Conservation (phyloP, 1,140 invertebrate species). For the Trigoniulus corallinus region DNA sequence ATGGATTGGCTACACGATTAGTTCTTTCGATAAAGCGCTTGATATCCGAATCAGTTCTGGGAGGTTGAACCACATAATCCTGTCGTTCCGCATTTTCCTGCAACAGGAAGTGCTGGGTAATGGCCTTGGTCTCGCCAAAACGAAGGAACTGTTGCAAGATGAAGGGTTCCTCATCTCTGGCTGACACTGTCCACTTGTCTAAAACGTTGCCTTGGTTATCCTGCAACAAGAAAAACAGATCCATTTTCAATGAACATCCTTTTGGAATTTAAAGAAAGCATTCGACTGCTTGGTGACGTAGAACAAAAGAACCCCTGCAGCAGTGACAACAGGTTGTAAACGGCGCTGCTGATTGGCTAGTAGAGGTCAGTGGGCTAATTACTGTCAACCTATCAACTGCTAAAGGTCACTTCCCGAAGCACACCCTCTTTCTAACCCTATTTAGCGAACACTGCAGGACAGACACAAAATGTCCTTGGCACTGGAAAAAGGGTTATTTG, state of each 20-base stretch:
- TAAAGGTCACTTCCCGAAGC: too few relatives aligned
- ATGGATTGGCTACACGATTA: slow-evolving; percentile 1
- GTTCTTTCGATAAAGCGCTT: slow-evolving; percentile 36
- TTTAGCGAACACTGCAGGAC: too few relatives aligned
- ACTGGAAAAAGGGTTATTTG: too few relatives aligned
- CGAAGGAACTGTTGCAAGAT: slow-evolving; percentile 71
- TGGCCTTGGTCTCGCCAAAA: slow-evolving; percentile 63
- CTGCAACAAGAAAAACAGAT: slow-evolving; percentile 22
- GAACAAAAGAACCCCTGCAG: too few relatives aligned
- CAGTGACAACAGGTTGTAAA: too few relatives aligned
- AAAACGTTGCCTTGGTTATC: slow-evolving; percentile 44
- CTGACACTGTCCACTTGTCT: slow-evolving; percentile 65
- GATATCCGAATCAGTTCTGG: slow-evolving; percentile 34
- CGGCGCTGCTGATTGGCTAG: too few relatives aligned
- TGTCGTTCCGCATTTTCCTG: slow-evolving; percentile 32
- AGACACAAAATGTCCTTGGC: too few relatives aligned
- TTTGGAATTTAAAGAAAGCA: too few relatives aligned
- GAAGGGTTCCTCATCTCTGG: slow-evolving; percentile 64
- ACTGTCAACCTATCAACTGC: too few relatives aligned
- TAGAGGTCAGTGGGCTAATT: too few relatives aligned
- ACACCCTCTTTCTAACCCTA: too few relatives aligned
- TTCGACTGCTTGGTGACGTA: too few relatives aligned
- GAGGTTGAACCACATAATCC: slow-evolving; percentile 20
- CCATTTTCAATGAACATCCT: background rate
- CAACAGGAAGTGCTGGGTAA: slow-evolving; percentile 59